Conservation (phyloP, 1,140 invertebrate species). For the Hyphantria cunea region DNA sequence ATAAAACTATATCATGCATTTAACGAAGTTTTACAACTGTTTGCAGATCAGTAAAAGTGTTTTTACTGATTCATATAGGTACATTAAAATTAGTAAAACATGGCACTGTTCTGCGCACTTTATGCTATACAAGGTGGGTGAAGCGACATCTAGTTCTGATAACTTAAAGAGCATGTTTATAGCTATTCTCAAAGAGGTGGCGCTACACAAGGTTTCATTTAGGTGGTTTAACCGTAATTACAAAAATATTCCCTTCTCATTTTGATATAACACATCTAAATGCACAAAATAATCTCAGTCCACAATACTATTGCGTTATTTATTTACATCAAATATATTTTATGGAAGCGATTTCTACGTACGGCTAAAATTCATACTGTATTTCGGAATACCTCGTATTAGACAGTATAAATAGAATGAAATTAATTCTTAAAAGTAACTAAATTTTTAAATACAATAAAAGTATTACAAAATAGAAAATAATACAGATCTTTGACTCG, state of each 20-base stretch:
- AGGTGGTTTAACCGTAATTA: constrained; percentile 32
- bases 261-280: constrained; percentile 60
- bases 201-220: constrained; percentile 32
- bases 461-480: constrained; percentile 80
- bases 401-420: constrained; percentile 77
- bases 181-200: constrained; percentile 52
- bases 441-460: constrained; percentile 74
- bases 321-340: constrained; percentile 60
- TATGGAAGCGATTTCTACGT: constrained; percentile 65
- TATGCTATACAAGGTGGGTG: constrained; percentile 38
- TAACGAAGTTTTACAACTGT: constrained; percentile 11
- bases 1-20: constrained; percentile 22
- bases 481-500: constrained; percentile 82
- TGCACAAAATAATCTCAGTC: constrained; percentile 78
- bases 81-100: constrained; percentile 39
- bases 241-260: constrained; percentile 38
- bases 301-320: constrained; percentile 68
- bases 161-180: constrained; percentile 14
- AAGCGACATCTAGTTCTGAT: constrained; percentile 44
- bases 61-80: constrained; percentile 12
- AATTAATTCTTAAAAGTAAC: constrained; percentile 60
- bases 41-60: constrained; percentile 7
- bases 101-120: constrained; percentile 58
- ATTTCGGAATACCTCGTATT: constrained; percentile 79
- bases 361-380: constrained; percentile 66